phyloP scores from a whole-genome alignment of 2,113 vertebrate species.

The Rhinoptilus africanus region DNA sequence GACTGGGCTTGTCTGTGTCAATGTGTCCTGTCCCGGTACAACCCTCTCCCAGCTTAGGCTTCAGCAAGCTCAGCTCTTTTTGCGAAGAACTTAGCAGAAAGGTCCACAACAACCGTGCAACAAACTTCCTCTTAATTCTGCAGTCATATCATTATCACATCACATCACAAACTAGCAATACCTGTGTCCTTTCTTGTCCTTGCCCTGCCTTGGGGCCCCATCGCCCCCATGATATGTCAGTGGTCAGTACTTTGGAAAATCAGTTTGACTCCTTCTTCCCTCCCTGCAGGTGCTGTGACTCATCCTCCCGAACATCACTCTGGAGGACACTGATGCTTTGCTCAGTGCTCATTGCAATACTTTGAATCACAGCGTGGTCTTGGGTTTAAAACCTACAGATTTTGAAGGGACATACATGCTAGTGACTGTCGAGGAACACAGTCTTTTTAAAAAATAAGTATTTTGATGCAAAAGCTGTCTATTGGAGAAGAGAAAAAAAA shows the following conservation, averaged over 20 bases:
- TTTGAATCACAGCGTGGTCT: background rate
- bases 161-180: background rate
- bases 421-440: background rate
- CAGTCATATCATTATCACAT: background rate
- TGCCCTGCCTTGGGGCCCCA: background rate
- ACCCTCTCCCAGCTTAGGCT: background rate
- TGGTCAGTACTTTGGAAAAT: conserved; percentile 24
- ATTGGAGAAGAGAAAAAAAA: background rate
- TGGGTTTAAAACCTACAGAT: background rate
- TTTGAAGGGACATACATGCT: background rate
- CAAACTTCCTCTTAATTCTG: background rate
- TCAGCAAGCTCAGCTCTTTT: background rate
- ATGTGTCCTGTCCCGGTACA: background rate
- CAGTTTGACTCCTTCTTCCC: conserved; percentile 6
- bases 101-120: background rate
- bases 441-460: background rate
- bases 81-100: background rate
- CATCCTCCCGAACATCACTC: background rate
- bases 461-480: background rate
- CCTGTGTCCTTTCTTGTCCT: background rate
- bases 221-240: background rate
- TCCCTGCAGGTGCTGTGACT: conserved; percentile 26
- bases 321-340: background rate
- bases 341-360: background rate
- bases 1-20: background rate